A percentile compares a stretch with the other conserved stretches of the same genome.
These are phyloP conservation scores for Brachionus plicatilis DNA, from an alignment of 1,140 invertebrate species.

Conservation along the genomic window DNA sequence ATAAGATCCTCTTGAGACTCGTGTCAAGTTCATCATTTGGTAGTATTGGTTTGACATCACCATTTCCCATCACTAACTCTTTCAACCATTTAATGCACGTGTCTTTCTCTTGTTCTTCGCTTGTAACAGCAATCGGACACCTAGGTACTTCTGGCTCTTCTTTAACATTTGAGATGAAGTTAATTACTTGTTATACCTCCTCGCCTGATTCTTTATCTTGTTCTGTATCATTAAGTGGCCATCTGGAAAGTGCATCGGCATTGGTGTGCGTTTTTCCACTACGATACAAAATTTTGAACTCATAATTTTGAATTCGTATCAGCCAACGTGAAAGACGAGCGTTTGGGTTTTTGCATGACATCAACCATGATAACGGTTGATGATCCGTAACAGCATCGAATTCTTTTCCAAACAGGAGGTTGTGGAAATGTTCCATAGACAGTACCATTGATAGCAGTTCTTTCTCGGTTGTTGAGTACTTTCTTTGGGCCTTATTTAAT, in stretches of 20 bases:
- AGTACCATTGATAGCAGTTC: conserved; percentile 52
- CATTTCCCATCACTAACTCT: neutral
- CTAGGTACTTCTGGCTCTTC: neutral
- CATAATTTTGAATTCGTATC: neutral
- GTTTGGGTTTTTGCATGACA: conserved; percentile 35
- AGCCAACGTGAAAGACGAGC: neutral
- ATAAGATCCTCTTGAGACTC: neutral
- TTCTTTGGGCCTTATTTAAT: conserved; percentile 11
- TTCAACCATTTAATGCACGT: neutral
- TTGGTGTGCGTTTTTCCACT: neutral
- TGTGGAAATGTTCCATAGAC: conserved; percentile 51
- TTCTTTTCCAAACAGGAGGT: conserved; percentile 52
- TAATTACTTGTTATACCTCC: neutral
- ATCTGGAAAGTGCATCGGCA: conserved; percentile 42
- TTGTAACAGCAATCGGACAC: neutral
- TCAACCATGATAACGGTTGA: conserved; percentile 53
- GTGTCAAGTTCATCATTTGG: neutral
- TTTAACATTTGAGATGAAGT: neutral
- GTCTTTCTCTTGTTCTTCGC: neutral
- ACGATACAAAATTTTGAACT: neutral
- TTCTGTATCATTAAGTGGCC: neutral
- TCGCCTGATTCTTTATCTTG: neutral
- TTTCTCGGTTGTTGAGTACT: conserved; percentile 49
- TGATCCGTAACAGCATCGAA: conserved; percentile 58
- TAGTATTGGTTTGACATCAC: neutral